These are phyloP conservation scores for Myrmecobius fasciatus DNA, from an alignment of 2,113 vertebrate genomes.

Conservation along the genomic window DNA sequence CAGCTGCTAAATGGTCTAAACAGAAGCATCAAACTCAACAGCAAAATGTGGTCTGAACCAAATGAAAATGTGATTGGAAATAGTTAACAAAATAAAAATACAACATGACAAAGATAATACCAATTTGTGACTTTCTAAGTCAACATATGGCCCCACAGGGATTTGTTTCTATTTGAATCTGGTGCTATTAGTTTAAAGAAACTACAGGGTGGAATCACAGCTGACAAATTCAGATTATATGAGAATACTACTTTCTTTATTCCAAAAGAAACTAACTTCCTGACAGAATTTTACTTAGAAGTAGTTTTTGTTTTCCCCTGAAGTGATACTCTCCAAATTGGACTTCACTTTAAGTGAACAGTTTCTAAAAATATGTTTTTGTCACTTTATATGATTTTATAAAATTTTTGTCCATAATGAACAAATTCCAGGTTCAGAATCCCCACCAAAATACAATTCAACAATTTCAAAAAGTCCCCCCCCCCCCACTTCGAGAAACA, in stretches of 20 bases:
- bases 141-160: background rate
- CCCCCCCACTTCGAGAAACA: constrained; percentile 7
- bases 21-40: background rate
- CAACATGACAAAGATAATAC: background rate
- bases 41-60: background rate
- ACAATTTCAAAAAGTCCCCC: constrained; percentile 13
- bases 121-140: background rate
- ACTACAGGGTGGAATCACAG: background rate
- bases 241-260: constrained; percentile 17
- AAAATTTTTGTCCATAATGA: background rate
- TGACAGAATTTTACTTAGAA: background rate
- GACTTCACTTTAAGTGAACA: background rate
- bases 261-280: background rate
- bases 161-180: background rate
- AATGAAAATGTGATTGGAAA: background rate
- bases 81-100: background rate
- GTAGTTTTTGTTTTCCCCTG: background rate
- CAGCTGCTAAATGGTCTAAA: background rate
- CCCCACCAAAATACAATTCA: background rate
- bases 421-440: background rate
- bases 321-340: background rate
- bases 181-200: background rate
- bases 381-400: background rate
- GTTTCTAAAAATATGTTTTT: background rate
- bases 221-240: background rate